Conservation (phyloP, 2,113 vertebrate genomes). For the Larimichthys polyactis region DNA sequence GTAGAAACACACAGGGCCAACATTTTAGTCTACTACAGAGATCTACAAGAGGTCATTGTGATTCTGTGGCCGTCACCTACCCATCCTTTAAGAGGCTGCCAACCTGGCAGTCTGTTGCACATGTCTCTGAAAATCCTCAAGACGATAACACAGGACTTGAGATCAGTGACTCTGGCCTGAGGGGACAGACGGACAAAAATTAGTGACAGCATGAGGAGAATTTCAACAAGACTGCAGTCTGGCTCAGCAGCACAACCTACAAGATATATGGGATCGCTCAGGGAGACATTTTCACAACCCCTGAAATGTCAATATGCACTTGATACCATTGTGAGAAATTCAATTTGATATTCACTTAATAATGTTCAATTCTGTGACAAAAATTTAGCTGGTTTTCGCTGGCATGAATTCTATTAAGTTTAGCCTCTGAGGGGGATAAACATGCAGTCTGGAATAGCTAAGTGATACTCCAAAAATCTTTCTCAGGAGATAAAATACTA, state of each 20-base stretch:
- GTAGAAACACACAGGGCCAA: background rate
- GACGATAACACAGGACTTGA: constrained; percentile 95
- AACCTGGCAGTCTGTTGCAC: constrained; percentile 92
- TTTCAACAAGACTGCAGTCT: constrained; percentile 15
- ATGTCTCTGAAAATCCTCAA: constrained; percentile 94
- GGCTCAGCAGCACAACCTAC: background rate
- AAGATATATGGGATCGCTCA: background rate
- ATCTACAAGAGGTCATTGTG: background rate
- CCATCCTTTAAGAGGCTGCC: constrained; percentile 95
- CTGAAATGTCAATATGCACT: background rate
- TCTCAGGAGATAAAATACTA: background rate
- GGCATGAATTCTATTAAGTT: background rate
- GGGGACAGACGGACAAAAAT: constrained; percentile 55
- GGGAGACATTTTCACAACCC: background rate
- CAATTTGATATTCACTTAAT: background rate
- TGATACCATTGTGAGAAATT: background rate
- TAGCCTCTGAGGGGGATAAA: background rate
- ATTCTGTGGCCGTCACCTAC: constrained; percentile 85
- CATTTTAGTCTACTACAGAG: too few relatives aligned
- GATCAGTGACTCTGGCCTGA: constrained; percentile 94
- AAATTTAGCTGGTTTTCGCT: background rate
- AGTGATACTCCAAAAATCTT: background rate
- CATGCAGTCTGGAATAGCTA: background rate
- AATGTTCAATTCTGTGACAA: background rate
- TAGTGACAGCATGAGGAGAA: constrained; percentile 15